These are phyloP conservation scores for Sigmodon hispidus DNA, from an alignment of 2,113 vertebrate species.

Conservation along the genomic window DNA sequence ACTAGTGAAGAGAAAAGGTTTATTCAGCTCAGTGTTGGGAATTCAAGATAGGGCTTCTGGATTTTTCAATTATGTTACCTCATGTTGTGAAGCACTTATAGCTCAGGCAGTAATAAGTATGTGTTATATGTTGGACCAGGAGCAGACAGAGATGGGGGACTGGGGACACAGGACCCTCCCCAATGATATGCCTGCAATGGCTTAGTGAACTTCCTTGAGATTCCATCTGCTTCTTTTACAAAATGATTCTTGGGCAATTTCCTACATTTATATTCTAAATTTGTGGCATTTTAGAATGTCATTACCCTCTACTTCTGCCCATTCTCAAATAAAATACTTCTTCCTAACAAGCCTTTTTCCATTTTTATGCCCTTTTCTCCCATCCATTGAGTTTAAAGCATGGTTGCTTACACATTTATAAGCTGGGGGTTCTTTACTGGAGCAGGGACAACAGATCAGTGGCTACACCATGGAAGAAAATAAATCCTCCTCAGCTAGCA, in stretches of 20 bases:
- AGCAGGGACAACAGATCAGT: background rate
- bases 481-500: background rate
- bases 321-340: background rate
- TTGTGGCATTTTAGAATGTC: background rate
- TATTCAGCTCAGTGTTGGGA: background rate
- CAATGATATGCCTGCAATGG: background rate
- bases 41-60: background rate
- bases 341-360: background rate
- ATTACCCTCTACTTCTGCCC: background rate
- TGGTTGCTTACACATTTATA: background rate
- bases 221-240: background rate
- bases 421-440: too few relatives aligned
- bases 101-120: background rate
- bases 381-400: too few relatives aligned
- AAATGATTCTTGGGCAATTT: background rate
- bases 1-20: background rate
- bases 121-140: background rate
- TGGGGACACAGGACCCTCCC: too few relatives aligned
- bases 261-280: too few relatives aligned
- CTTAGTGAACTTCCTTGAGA: too few relatives aligned
- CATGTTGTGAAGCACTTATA: background rate
- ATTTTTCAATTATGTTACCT: background rate
- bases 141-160: background rate
- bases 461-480: background rate
- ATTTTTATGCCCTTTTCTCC: too few relatives aligned